Evolutionary conservation across 2,888 invertebrate genomes (phyloP), one percentile per base, ranked within the genome.

Genomic region (Acanthacorydalis orientalis): DNA sequence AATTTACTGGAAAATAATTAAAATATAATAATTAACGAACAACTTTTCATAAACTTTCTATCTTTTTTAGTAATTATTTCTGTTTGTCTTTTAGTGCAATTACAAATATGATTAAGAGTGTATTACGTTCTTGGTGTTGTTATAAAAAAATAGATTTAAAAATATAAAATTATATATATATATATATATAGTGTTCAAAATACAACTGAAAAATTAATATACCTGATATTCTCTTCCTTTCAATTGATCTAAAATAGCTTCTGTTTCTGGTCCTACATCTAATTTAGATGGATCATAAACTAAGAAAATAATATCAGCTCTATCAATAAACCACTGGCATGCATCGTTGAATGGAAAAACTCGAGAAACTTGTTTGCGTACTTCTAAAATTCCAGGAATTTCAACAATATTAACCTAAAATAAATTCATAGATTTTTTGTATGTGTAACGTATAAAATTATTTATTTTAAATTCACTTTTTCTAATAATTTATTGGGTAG

Each of bases 321-420:
- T 78, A 67, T 93, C 92, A 59, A 93, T 92, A 69, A 95, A 93
- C 93, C 93, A 95, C 65, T 92, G 91, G 62, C 91, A 91, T 44
- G 91, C 93, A 62, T 93, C 92, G 62, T 92, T 92, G 69, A 92
- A 92, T 47, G 93, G 91, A 61, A 93, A 93, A 50, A 90, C 78
- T 46, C 92, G 78, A 45, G 92, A 91, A 45, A 90, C 86, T 70
- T 90, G 89, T 65, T 92, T 90, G 54, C 90, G 78, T 51, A 90
- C 89, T 74, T 95, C 93, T 57, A 93, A 70, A 58, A 95, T 92
- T 52, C 93, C 93, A 50, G 93, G 93, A 61, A 92, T 93, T 73
- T 95, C 95, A 44, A 95, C 90, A 59, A 95, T 84, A 64, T 91
- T 93, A 31, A 92, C 85, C 91, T 91, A 61, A 10, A 57, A 51